Evolutionary conservation across 2,113 vertebrate genomes (phyloP), one percentile per base, ranked within the genome.

Genomic region (Cromileptes altivelis): DNA sequence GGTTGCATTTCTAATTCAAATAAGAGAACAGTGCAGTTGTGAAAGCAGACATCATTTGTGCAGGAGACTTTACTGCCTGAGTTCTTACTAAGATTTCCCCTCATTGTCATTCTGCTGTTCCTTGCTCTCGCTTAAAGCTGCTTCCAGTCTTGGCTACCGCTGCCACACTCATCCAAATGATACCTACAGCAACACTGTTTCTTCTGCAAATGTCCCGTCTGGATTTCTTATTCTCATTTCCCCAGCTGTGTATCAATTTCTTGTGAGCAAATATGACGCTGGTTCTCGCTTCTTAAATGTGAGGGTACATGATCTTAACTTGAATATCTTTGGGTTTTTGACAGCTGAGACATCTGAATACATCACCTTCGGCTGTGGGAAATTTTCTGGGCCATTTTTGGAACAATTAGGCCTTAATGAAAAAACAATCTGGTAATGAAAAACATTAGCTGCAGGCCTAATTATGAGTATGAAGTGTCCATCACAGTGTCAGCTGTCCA

Each of bases 1-100:
- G 78, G 69, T 58, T n/a, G 27, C 25, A 64, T 64, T n/a, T 64
- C 23, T 63, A 18, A 23, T 15, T 65, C 3, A 57, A 57, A 65
- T 3, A 10, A 69, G 30, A 49, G 47, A 45, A 17, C 25, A 42
- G 13, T 25, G 21, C 21, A 15, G 61, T 4, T 42, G 9, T 2
- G 4, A 42, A 40, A 76, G 21, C 33, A 55, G 27, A 61, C 21
- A 15, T 21, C 2, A 25, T 8, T 4, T 27, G 21, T 60, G 52
- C 52, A 17, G 52, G 18, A 70, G 10, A 10, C 27, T 42, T 70
- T 56, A 1, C 53, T 13, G n/a, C 55, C 37, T 1, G 6, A 18
- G n/a, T 9, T 42, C 73, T 56, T 47, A 42, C 15, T 15, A 23
- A 55, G 33, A 45, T 21, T 27, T 55, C 25, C 13, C 58, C 62